Evolutionary conservation across 2,888 invertebrate genomes (phyloP), one percentile per base, ranked within the genome.

Genomic region (Stenolophus ochropezus): DNA sequence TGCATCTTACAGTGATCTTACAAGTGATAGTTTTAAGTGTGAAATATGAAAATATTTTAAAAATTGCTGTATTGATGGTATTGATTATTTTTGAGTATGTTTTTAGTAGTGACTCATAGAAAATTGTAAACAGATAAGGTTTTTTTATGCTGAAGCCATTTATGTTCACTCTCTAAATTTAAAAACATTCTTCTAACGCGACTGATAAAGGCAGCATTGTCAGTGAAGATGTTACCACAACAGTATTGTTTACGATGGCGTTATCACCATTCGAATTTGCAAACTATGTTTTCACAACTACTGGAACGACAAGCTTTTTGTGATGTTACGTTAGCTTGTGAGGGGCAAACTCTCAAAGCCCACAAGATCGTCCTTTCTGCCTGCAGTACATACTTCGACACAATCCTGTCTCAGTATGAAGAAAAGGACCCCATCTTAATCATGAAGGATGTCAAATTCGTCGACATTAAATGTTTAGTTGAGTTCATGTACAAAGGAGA

Each of bases 401-500:
- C 95, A 49, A 93, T 97, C 85, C 93, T 97, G 83, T 95, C 96
- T 81, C 94, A 95, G 86, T 94, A 94, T 89, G 94, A 94, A 88
- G 95, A 95, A 88, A 94, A 94, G 85, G 94, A 95, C 89, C 95
- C 95, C 74, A 95, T 96, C 85, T 93, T 96, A 84, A 95, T 96
- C 85, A 94, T 97, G 88, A 96, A 97, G 90, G 97, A 97, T 89
- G 96, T 97, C 83, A 94, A 96, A 88, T 97, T 96, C 87, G 94
- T 95, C 84, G 97, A 97, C 90, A 93, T 97, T 86, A 94, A 94
- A 89, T 96, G 96, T 83, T 92, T 97, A 84, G 95, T 97, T 79
- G 96, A 97, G 89, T 97, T 97, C 88, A 97, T 97, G 97, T 97
- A 97, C 90, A 96, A 96, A 87, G 97, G 97, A 84, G 97, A 97